phyloP scores from a whole-genome alignment of 2,888 invertebrate genomes.

The Schizaphis graminum region DNA sequence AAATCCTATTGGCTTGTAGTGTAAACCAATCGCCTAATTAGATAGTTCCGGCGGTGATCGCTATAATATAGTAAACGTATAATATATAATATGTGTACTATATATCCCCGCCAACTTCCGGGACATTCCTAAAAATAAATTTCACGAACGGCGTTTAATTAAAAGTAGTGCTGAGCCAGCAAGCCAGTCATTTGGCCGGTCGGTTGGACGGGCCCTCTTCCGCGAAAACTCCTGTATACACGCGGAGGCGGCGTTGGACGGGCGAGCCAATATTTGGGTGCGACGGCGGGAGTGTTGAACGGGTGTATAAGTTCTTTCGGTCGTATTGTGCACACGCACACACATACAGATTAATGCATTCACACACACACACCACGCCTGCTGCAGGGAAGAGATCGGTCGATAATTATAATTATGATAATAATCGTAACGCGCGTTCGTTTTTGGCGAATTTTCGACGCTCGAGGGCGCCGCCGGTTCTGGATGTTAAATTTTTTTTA shows the following conservation, averaged over 20 bases:
- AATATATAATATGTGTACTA: neutral
- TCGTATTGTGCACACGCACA: slow-evolving; percentile 15
- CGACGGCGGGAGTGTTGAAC: neutral
- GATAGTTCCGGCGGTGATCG: slow-evolving; percentile 4
- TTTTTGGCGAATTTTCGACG: slow-evolving; percentile 66
- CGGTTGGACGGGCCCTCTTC: neutral
- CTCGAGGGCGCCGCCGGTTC: slow-evolving; percentile 59
- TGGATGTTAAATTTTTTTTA: slow-evolving; percentile 64
- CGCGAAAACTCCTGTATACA: slow-evolving; percentile 45
- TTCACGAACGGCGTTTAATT: slow-evolving; percentile 49
- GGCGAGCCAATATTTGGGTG: slow-evolving; percentile 57
- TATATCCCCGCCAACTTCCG: neutral
- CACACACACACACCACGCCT: neutral
- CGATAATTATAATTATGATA: slow-evolving; percentile 65
- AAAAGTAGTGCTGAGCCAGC: slow-evolving; percentile 60
- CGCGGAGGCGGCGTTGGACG: neutral
- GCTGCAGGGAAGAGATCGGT: slow-evolving; percentile 40
- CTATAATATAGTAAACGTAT: neutral
- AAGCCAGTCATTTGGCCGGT: neutral
- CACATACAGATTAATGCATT: neutral
- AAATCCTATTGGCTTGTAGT: neutral
- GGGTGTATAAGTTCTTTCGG: neutral
- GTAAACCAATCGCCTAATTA: slow-evolving; percentile 32
- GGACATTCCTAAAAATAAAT: slow-evolving; percentile 49
- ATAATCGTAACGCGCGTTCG: slow-evolving; percentile 63